phyloP scores from a whole-genome alignment of 2,888 invertebrate species.

The Encarsia formosa region DNA sequence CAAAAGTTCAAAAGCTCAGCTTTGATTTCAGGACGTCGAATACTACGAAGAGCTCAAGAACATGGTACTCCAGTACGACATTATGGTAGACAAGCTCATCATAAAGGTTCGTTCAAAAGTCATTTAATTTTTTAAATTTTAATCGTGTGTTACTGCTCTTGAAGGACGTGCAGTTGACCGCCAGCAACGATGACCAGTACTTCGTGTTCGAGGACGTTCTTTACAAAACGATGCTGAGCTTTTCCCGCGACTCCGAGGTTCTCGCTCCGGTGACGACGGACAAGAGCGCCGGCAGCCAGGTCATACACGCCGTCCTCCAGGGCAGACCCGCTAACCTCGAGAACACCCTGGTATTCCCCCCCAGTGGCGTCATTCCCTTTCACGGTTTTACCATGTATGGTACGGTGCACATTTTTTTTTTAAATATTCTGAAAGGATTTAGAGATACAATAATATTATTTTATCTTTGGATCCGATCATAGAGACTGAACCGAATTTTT shows the following conservation, averaged over 20 bases:
- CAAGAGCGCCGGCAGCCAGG: constrained; percentile 53
- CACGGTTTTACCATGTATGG: constrained; percentile 98
- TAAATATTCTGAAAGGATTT: constrained; percentile 3
- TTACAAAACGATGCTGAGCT: constrained; percentile 88
- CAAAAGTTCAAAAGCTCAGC: too few species aligned
- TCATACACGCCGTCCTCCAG: constrained; percentile 71
- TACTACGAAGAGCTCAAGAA: constrained; percentile 79
- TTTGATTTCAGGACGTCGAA: constrained; percentile 61
- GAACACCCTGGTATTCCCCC: constrained; percentile 78
- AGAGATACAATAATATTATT: constrained; percentile 7
- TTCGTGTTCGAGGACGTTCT: constrained; percentile 96
- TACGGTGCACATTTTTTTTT: constrained; percentile 47
- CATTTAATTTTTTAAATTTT: constrained; percentile 18
- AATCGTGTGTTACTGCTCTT: too few species aligned
- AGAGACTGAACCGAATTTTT: constrained; percentile 29
- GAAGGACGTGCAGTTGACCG: constrained; percentile 89
- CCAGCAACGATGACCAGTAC: constrained; percentile 96
- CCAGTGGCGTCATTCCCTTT: constrained; percentile 92
- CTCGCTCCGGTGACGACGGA: constrained; percentile 66
- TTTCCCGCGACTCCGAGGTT: constrained; percentile 83
- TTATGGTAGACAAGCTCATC: constrained; percentile 90
- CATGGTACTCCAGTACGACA: constrained; percentile 80
- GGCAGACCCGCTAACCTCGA: constrained; percentile 66
- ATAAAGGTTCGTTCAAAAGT: constrained; percentile 63
- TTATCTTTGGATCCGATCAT: too few species aligned